Conservation (phyloP, 2,113 vertebrate species). For the Butorides virescens region DNA sequence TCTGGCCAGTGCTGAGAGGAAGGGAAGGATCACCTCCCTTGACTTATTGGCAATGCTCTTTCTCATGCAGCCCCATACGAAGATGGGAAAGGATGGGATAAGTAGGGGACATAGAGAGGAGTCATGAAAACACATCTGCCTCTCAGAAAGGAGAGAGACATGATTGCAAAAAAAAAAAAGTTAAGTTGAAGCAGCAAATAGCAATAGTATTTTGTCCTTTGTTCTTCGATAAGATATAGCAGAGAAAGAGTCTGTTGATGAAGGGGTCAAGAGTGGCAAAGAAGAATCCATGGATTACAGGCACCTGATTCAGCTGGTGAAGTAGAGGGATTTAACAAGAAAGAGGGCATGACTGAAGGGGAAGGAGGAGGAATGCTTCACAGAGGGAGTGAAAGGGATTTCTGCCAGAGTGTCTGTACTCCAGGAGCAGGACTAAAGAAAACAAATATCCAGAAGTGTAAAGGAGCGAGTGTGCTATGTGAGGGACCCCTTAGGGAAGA, state of each 20-base stretch:
- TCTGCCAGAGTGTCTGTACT: not conserved
- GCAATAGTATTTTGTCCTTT: not conserved
- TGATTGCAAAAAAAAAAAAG: not conserved
- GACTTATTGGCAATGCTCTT: not conserved
- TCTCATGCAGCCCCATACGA: not conserved
- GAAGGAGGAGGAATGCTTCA: not conserved
- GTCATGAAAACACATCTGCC: not conserved
- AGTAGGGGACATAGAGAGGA: not conserved
- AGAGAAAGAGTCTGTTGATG: not conserved
- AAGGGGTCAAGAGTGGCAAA: not conserved
- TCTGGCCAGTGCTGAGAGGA: not conserved
- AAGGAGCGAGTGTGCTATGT: accelerated
- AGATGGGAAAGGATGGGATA: not conserved
- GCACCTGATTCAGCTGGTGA: not conserved
- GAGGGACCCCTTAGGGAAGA: not conserved
- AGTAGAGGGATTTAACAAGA: not conserved
- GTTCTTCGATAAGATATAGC: not conserved
- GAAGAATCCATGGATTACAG: not conserved
- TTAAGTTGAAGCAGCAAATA: not conserved
- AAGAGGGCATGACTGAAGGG: not conserved
- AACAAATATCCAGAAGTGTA: not conserved
- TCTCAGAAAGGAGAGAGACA: not conserved
- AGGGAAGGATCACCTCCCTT: not conserved
- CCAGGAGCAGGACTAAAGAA: not conserved
- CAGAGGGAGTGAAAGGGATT: not conserved